Percentiles rank a stretch among this genome's conserved stretches.
Conservation (phyloP, 2,113 vertebrate species). For the Ptilonorhynchus violaceus region DNA sequence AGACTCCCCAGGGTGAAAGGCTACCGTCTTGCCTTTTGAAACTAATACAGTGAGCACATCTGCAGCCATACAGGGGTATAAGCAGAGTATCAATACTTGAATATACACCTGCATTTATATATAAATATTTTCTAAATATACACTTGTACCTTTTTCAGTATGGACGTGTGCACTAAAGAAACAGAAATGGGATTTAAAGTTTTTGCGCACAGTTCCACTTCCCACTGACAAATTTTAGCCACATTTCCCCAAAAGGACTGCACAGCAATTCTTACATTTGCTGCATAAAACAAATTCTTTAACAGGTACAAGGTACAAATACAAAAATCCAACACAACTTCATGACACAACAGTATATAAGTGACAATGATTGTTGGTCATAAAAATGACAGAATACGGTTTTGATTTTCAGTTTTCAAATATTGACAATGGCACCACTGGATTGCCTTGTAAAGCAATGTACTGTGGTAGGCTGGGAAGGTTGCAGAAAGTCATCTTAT, state of each 20-base stretch:
- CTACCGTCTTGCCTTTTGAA: background rate
- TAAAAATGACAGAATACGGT: background rate
- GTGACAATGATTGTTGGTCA: rapidly evolving
- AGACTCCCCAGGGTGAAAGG: background rate
- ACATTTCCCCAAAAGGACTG: background rate
- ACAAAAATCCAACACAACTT: background rate
- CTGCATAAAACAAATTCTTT: background rate
- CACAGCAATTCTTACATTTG: background rate
- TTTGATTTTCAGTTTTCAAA: background rate
- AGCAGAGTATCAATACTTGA: background rate
- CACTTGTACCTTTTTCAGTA: background rate
- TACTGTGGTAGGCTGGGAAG: background rate
- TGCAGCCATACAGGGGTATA: background rate
- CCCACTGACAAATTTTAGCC: background rate
- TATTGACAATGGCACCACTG: background rate
- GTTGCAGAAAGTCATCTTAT: background rate
- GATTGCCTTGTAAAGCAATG: background rate
- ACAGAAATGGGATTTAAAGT: background rate
- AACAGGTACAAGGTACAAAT: background rate
- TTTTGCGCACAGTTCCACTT: background rate
- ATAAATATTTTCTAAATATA: background rate
- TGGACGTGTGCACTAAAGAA: background rate
- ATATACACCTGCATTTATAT: background rate
- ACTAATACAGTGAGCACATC: background rate
- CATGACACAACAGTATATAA: background rate